Percentiles rank a stretch among this genome's conserved stretches.
Conservation (phyloP, 2,113 vertebrate species). For the Salvelinus alpinus region DNA sequence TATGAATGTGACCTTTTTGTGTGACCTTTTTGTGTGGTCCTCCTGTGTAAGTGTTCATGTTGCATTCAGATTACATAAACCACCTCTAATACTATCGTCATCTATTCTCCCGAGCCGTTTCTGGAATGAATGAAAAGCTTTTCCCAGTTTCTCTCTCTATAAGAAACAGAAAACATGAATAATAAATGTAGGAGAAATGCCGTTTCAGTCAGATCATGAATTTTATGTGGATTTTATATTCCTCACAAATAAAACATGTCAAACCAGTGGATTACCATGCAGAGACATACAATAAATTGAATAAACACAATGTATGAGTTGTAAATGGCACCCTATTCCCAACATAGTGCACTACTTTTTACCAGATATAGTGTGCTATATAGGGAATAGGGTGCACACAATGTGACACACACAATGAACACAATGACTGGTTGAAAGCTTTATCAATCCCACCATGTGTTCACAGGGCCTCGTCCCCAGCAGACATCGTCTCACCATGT, state of each 20-base stretch:
- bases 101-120: slow-evolving; percentile 15
- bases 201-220: slow-evolving; percentile 10
- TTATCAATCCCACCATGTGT: slow-evolving; percentile 1
- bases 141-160: slow-evolving; percentile 55
- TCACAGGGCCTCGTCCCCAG: slow-evolving; percentile 91
- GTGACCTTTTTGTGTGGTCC: not conserved
- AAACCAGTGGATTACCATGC: no score
- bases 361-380: no score
- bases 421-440: not conserved
- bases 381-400: no score
- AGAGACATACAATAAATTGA: no score
- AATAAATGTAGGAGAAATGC: slow-evolving; percentile 46
- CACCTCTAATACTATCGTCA: not conserved
- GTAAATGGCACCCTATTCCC: no score
- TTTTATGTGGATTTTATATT: not conserved
- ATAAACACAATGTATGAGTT: no score
- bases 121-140: slow-evolving; percentile 43
- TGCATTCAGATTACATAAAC: not conserved
- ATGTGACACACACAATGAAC: no score
- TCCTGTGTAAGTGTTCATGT: not conserved
- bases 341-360: no score
- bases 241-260: no score
- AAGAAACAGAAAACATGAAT: slow-evolving; percentile 52
- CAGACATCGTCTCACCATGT: slow-evolving; percentile 95
- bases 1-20: not conserved